Base-by-base conservation (phyloP, 1,140 invertebrate genomes). In the Drosophila kohkoa region DNA sequence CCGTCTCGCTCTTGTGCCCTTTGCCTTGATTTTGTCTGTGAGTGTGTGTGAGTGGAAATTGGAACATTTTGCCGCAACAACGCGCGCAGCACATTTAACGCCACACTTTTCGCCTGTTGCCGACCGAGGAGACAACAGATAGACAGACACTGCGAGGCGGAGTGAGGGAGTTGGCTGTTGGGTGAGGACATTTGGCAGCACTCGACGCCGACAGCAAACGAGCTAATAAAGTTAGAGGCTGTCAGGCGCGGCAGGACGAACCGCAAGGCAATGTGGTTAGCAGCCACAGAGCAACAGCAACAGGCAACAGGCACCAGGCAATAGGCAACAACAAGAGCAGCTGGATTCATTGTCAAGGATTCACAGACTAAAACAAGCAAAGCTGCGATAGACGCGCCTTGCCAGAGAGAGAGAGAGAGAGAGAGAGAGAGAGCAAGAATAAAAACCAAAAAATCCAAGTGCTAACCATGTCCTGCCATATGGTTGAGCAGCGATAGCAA, bases 161-260 rank as follows among this genome's bases (percentile, higher is more conserved):
- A 25, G 20, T 25, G 20, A 25, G 20, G 20, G 3, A 25, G 20
- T 25, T 25, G 20, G 20, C 20, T 25, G 20, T 25, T 25, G 20
- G 20, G 20, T 25, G 20, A 25, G 20, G 57, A 10, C 43, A 60
- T n/a, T 32, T n/a, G 28, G 41, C 25, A 30, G 38, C 28, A 87
- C 75, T 86, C 82, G 79, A 72, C 72, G 58, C 64, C 77, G 76
- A 76, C 82, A 82, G 85, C 64, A 69, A 68, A 85, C 76, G 82
- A 79, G 75, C 82, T 86, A 86, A 86, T 86, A 87, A 86, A 87
- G 82, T 86, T 86, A 82, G 75, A 82, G 52, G 71, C 79, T 86
- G 79, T 86, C 82, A 86, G 82, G 79, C 75, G 67, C 70, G 73
- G 55, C 77, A 72, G 82, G 65, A 77, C 63, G 58, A 69, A 66